Evolutionary conservation across 2,888 invertebrate species (phyloP), one percentile per base, ranked within the genome.

Genomic region (Pterostichus madidus): DNA sequence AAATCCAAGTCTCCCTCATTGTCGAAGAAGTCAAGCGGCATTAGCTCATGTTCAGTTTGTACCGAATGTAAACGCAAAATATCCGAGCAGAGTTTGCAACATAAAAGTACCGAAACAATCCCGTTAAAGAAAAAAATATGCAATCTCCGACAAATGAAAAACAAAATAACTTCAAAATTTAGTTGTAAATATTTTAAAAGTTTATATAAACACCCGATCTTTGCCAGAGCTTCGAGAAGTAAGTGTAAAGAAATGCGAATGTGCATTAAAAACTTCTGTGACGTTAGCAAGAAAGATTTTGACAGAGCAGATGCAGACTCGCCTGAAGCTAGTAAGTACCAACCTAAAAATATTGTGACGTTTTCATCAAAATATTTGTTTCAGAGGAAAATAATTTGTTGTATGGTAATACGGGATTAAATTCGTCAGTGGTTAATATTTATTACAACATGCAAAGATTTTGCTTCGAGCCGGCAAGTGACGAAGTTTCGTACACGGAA

Each of bases 181-280:
- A 39, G 39, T 13, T 71, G 68, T 17, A 71, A 44, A 44, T 71
- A 71, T 39, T 71, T 71, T 39, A 44, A 15, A 71, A 71, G 15
- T 56, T 17, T 44, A 8, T 71, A 71, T 24, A 17, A 13, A 32
- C 31, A 13, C 15, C 6, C 32, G 5, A 24, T 49, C 5, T n/a
- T 11, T 49, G 49, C 49, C 49, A n/a, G 11, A 2, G 11, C 49
- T 11, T 49, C 49, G 5, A 49, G 13, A 49, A n/a, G 49, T n/a
- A 49, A 39, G 8, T 39, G 49, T n/a, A 49, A n/a, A 49, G n/a
- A 49, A 49, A 49, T n/a, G 49, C 49, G 49, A 49, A 49, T 49
- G n/a, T n/a, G 49, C 5, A 49, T 44, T 44, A 11, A 44, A 44
- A 44, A 49, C 8, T 39, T 39, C 8, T 39, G 39, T 8, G 39